Percentiles rank a stretch among this genome's conserved stretches.
These are phyloP conservation scores for Pipa parva DNA, from an alignment of 2,113 vertebrate genomes.

Conservation along the genomic window DNA sequence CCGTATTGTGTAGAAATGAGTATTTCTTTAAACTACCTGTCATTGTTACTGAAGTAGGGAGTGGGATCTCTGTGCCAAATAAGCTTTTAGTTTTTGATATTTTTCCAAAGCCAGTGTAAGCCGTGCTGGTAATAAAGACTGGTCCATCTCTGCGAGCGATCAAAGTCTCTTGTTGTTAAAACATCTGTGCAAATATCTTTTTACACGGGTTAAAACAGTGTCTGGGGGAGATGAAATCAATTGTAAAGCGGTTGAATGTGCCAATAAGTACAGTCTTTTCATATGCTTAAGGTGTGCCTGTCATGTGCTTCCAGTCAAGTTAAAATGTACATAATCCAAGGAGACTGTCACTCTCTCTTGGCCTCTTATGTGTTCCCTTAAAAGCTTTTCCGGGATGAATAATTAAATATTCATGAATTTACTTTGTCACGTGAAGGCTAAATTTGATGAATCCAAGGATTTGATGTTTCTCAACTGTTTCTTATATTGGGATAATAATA, in stretches of 20 bases:
- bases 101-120: slow-evolving; percentile 44
- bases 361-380: slow-evolving; percentile 53
- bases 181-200: not conserved
- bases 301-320: slow-evolving; percentile 8
- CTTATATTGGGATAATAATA: not conserved
- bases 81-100: slow-evolving; percentile 46
- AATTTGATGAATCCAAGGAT: slow-evolving; percentile 41
- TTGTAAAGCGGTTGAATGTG: slow-evolving; percentile 28
- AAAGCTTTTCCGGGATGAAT: slow-evolving; percentile 67
- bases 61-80: slow-evolving; percentile 43
- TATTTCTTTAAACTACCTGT: slow-evolving; percentile 29
- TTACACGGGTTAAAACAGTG: not conserved
- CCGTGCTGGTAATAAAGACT: slow-evolving; percentile 20
- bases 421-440: slow-evolving; percentile 41
- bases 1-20: too few relatives aligned
- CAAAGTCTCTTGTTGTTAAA: slow-evolving; percentile 33
- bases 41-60: slow-evolving; percentile 44
- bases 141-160: slow-evolving; percentile 42
- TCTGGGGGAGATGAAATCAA: slow-evolving; percentile 20
- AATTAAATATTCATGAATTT: slow-evolving; percentile 66
- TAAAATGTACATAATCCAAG: slow-evolving; percentile 15
- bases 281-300: slow-evolving; percentile 1
- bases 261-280: slow-evolving; percentile 44
- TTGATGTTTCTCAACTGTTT: not conserved
- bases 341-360: slow-evolving; percentile 38